Percentiles rank a stretch among this genome's conserved stretches.
These are phyloP conservation scores for Enteromius anoplus DNA, from an alignment of 2,797 vertebrate species.

Conservation along the genomic window DNA sequence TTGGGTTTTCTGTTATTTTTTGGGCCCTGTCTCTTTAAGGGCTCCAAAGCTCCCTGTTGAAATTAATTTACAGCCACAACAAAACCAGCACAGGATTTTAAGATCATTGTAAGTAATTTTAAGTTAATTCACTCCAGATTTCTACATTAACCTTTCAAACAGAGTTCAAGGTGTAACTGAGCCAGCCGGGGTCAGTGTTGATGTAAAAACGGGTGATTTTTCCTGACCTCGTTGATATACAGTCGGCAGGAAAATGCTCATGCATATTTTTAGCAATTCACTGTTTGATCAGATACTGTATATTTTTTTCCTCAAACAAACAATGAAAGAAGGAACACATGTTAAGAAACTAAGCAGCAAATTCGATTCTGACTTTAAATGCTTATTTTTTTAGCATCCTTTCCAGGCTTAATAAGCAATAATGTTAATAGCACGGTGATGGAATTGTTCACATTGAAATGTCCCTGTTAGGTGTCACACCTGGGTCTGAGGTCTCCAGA, in stretches of 20 bases:
- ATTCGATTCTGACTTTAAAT: neutral
- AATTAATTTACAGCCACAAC: conserved; percentile 97
- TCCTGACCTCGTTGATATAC: conserved; percentile 64
- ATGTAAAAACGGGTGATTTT: conserved; percentile 72
- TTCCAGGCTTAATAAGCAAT: conserved; percentile 48
- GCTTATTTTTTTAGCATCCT: conserved; percentile 36
- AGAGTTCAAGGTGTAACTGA: conserved; percentile 89
- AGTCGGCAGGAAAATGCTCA: conserved; percentile 4
- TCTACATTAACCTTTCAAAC: conserved; percentile 91
- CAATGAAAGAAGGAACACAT: neutral
- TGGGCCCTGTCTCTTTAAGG: conserved; percentile 85
- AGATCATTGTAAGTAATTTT: conserved; percentile 95
- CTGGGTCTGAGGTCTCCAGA: conserved; percentile 30
- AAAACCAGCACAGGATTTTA: conserved; percentile 88
- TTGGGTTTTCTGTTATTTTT: conserved; percentile 62
- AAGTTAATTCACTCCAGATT: conserved; percentile 91
- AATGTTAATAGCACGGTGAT: conserved; percentile 20
- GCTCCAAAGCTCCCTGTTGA: conserved; percentile 92
- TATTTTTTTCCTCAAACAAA: neutral
- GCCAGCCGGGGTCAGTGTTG: conserved; percentile 84
- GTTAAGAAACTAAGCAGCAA: neutral
- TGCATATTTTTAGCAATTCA: neutral
- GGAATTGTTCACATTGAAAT: conserved; percentile 46
- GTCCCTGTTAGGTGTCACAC: conserved; percentile 51
- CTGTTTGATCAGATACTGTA: neutral